Evolutionary conservation across 2,888 invertebrate genomes (phyloP), one percentile per base, ranked within the genome.

Genomic region (Melinopterus prodromus): DNA sequence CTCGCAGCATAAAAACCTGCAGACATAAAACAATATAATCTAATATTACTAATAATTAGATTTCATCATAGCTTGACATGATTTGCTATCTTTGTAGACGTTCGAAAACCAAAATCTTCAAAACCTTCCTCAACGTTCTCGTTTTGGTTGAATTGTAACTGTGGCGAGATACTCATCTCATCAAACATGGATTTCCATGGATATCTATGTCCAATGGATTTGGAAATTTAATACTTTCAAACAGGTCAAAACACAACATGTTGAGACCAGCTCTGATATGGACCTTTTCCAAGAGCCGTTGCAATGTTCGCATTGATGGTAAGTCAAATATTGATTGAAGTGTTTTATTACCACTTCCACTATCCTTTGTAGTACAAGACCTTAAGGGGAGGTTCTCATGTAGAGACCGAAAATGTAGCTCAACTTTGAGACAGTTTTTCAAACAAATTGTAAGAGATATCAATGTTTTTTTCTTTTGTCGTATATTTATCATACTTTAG

Each of bases 181-280:
- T 83, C 82, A 76, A 82, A 83, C 5, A 82, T 12, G 16, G 82
- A 76, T 0, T 79, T 53, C 70, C 82, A 82, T n/a, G n/a, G n/a
- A 26, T 79, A 79, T 79, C 75, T 81, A 16, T 82, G n/a, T n/a
- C 79, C 7, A 80, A 26, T 14, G 71, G 36, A 75, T 82, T 80
- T 78, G 37, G 69, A 38, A 78, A 80, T 72, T 9, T 37, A 12
- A 6, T n/a, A 6, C 35, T 16, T 71, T 78, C 70, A 36, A 78
- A 72, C 15, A 78, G 38, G 15, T 78, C 78, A 15, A 78, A 78
- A 37, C 78, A 71, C 9, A 71, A 53, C 2, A 4, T 15, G 36
- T 72, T 79, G 6, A 79, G 9, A 2, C 79, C 77, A 38, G 70
- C 16, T 77, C 53, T 6, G 71, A n/a, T n/a, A n/a, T n/a, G n/a